phyloP scores from a whole-genome alignment of 2,888 invertebrate genomes.

The Willowsia nigromaculata region DNA sequence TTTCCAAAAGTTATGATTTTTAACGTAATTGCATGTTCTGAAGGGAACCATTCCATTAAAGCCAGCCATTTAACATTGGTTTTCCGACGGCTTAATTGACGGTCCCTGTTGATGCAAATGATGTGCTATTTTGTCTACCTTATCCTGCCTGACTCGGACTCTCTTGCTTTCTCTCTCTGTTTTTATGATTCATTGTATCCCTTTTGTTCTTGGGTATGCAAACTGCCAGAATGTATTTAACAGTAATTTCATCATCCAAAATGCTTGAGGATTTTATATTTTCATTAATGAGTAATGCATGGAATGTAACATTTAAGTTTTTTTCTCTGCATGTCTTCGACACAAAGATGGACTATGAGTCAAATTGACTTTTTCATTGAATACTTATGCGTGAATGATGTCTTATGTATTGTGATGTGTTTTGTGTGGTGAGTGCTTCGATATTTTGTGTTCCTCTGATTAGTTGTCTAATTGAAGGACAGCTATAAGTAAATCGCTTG shows the following conservation, averaged over 20 bases:
- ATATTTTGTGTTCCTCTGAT: too few relatives aligned
- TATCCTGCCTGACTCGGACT: too few relatives aligned
- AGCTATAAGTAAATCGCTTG: neutral
- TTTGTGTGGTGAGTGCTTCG: too few relatives aligned
- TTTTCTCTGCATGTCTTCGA: neutral
- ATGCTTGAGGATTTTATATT: conserved; percentile 5
- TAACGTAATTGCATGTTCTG: neutral
- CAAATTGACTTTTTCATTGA: too few relatives aligned
- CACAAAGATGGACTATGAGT: too few relatives aligned
- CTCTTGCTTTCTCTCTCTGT: neutral
- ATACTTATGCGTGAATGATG: neutral
- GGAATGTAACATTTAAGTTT: too few relatives aligned
- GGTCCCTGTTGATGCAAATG: neutral
- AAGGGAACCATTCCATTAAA: too few relatives aligned
- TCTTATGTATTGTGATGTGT: neutral
- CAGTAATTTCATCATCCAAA: neutral
- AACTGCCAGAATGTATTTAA: neutral
- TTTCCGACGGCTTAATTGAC: neutral
- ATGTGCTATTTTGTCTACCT: neutral
- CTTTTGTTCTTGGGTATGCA: neutral
- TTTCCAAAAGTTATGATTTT: neutral
- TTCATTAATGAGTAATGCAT: neutral
- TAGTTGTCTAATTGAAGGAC: too few relatives aligned
- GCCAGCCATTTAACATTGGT: neutral
- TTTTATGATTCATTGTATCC: neutral